These are phyloP conservation scores for Pterophyllum scalare DNA, from an alignment of 2,113 vertebrate species.

Conservation along the genomic window DNA sequence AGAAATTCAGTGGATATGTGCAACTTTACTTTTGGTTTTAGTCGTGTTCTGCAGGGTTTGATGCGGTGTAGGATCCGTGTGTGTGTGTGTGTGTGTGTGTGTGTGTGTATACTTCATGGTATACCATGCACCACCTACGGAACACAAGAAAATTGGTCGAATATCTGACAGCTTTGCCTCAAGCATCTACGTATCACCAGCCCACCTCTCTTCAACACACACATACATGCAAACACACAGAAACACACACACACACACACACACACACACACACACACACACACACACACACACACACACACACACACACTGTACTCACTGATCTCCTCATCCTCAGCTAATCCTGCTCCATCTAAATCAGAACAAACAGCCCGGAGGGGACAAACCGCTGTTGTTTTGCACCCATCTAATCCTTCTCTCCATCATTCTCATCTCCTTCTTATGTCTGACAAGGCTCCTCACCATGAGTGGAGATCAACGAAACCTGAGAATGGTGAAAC, in stretches of 20 bases:
- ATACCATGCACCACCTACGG: conserved; percentile 45
- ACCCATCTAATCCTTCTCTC: conserved; percentile 67
- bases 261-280: neutral
- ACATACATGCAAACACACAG: neutral
- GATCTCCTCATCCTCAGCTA: conserved; percentile 68
- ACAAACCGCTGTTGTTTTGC: conserved; percentile 56
- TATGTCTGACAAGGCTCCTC: conserved; percentile 68
- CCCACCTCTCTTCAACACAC: conserved; percentile 60
- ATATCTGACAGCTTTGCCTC: conserved; percentile 73
- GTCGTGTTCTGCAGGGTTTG: neutral
- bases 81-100: neutral
- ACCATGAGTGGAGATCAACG: conserved; percentile 55
- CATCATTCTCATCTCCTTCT: conserved; percentile 66
- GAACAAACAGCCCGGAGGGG: conserved; percentile 64
- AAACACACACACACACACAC: neutral
- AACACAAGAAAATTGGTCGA: conserved; percentile 47
- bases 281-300: no score
- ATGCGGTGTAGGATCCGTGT: neutral
- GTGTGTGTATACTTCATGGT: conserved; percentile 14
- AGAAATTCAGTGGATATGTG: neutral
- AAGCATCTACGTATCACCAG: conserved; percentile 45
- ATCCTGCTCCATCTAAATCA: conserved; percentile 74
- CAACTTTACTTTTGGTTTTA: conserved; percentile 2
- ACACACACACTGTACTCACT: conserved; percentile 15
- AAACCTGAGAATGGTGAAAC: conserved; percentile 25